Evolutionary conservation across 2,113 vertebrate genomes (phyloP), one percentile per base, ranked within the genome.

Genomic region (Tor tambroides): DNA sequence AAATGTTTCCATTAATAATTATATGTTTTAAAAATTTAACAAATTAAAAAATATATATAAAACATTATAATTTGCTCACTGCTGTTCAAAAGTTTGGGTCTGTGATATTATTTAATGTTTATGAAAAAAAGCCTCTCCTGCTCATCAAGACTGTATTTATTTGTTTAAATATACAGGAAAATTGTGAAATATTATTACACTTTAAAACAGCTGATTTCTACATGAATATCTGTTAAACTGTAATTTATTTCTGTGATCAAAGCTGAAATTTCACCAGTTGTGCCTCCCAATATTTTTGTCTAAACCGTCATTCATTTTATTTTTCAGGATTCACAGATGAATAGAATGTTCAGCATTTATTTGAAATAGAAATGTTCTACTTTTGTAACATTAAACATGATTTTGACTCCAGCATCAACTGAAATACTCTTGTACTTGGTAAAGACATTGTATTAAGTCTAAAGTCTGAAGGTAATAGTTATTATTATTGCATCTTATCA

Each of bases 401-500:
- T n/a, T n/a, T n/a, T n/a, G n/a, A n/a, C n/a, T n/a, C 23, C 38
- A 75, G 11, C 23, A 75, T 38, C 23, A 46, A 26, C 41, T 26
- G 12, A 4, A 75, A 75, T 46, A 15, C 23, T 43, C 49, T 56
- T 35, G 46, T 46, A 46, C 43, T 46, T 12, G 11, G 11, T 12
- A 11, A 46, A 43, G 0, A 30, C 30, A 54, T 30, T 28, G 11
- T 15, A 28, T 41, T 6, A 78, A 79, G 49, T 65, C 38, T 46
- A 43, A 82, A 82, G 59, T 67, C n/a, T 67, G 41, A 30, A 12
- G 61, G 15, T 46, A 49, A 76, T n/a, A 49, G 11, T 54, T 9
- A 78, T 21, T 54, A 5, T 54, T 9, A 78, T 21, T 54, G 49
- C 26, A n/a, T 79, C 76, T 79, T 79, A 56, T 79, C 76, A 79